Base-by-base conservation (phyloP, 2,113 vertebrate species). In the Cyrtonyx montezumae region DNA sequence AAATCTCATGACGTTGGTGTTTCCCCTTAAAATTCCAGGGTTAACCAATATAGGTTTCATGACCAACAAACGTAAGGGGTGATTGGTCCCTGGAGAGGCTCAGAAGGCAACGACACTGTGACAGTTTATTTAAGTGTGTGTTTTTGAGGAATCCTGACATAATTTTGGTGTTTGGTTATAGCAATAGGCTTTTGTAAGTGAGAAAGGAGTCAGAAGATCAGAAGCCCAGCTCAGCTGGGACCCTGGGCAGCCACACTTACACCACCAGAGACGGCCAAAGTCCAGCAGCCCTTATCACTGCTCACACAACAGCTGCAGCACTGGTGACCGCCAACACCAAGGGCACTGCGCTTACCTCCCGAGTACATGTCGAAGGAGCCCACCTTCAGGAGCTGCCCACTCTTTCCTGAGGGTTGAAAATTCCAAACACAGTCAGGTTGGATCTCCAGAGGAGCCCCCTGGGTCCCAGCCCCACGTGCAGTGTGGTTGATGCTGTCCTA, bases 291-390 rank as follows among this genome's bases (percentile, higher is more conserved):
- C 86, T 81, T 46, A 49, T 42, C 10, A 5, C 17, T 59, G 80
- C 83, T 42, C 20, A 70, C 65, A 55, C 0, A 8, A 3, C 28
- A 49, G 20, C 45, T n/a, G 21, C 15, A 76, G 20, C 1, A 46
- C 10, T 0, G 3, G 26, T 46, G 70, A 65, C 48, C 45, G n/a
- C 6, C 16, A 23, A 59, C 79, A 34, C 45, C 68, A 30, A 62
- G 71, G 40, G 1, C 4, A 6, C 18, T 0, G 3, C 1, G 4
- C 88, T 93, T 71, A 95, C 91, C 94, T 97, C 97, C 98, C 1
- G 79, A 74, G 75, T 97, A 96, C 97, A 98, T 98, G 89, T 98
- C 97, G 0, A 99, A 98, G 11, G 2, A 11, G 6, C 9, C 63
- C 2, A 13, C 81, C 22, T 59, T 96, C 91, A 98, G 78, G 62